Percentiles rank a stretch among this genome's conserved stretches.
phyloP scores from a whole-genome alignment of 2,797 vertebrate genomes.

The Tarsius wallacei region DNA sequence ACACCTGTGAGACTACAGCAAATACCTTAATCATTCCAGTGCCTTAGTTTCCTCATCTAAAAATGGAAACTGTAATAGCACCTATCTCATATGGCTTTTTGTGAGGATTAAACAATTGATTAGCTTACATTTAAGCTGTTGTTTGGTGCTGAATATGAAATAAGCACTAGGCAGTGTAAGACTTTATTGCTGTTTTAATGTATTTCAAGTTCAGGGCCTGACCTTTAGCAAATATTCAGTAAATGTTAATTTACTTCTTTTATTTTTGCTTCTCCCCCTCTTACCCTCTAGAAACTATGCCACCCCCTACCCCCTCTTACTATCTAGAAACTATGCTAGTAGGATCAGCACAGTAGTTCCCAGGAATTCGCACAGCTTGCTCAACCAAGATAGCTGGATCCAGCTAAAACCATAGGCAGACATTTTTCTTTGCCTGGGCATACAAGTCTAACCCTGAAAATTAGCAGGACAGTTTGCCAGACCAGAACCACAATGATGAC shows the following conservation, averaged over 20 bases:
- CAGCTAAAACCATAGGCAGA: background rate
- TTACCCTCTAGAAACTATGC: too few relatives aligned
- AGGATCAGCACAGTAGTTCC: background rate
- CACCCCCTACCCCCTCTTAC: too few relatives aligned
- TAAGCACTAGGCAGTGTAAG: background rate
- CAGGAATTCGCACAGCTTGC: background rate
- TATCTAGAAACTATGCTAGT: background rate
- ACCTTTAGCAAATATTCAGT: background rate
- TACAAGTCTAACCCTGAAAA: conserved; percentile 5
- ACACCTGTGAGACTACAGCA: background rate
- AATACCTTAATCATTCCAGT: rapidly evolving
- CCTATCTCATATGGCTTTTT: background rate
- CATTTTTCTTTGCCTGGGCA: background rate
- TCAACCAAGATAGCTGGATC: background rate
- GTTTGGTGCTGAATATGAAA: background rate
- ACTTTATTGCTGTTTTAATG: background rate
- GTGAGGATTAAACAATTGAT: background rate
- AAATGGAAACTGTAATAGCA: background rate
- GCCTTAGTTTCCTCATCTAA: background rate
- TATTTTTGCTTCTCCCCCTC: background rate
- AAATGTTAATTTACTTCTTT: background rate
- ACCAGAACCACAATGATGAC: background rate
- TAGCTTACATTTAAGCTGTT: background rate
- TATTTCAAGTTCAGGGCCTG: background rate
- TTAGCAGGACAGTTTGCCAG: background rate